Percentiles rank a stretch among this genome's conserved stretches.
Evolutionary conservation across 2,888 invertebrate genomes (phyloP).

Genomic region (Eucera pruinosa): DNA sequence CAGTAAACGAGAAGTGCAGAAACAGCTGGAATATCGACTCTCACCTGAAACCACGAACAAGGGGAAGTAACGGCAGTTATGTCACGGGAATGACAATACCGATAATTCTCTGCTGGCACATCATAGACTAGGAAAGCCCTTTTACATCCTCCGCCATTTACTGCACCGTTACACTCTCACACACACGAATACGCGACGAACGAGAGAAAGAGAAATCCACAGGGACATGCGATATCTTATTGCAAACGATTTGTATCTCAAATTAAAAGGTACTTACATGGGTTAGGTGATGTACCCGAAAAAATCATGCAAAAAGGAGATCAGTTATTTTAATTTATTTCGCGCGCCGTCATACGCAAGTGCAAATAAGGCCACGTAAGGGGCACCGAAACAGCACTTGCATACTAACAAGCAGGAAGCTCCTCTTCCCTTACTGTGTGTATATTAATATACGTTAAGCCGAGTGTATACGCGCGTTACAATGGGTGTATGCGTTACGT

Average conservation of each 20-base stretch:
- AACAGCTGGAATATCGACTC: conserved; percentile 59
- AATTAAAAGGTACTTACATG: conserved; percentile 34
- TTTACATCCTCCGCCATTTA: conserved; percentile 64
- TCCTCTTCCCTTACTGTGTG: conserved; percentile 51
- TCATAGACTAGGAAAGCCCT: conserved; percentile 54
- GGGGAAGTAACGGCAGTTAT: conserved; percentile 67
- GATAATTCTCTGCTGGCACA: conserved; percentile 53
- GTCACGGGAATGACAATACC: conserved; percentile 64
- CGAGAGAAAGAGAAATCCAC: conserved; percentile 16
- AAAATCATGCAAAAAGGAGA: conserved; percentile 47
- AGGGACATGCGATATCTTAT: conserved; percentile 6
- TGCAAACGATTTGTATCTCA: background rate
- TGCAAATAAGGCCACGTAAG: conserved; percentile 74
- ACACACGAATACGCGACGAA: conserved; percentile 23
- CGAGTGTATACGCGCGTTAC: conserved; percentile 41
- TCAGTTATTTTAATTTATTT: conserved; percentile 60
- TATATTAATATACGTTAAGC: conserved; percentile 61
- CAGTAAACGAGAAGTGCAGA: conserved; percentile 1
- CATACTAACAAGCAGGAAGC: conserved; percentile 70
- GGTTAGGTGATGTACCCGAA: conserved; percentile 1
- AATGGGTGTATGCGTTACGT: conserved; percentile 54
- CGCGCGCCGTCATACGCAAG: conserved; percentile 57
- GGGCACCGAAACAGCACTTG: conserved; percentile 68
- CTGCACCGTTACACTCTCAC: conserved; percentile 58
- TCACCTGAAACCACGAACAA: conserved; percentile 59